Evolutionary conservation across 2,888 invertebrate genomes (phyloP), one percentile per base, ranked within the genome.

Genomic region (Brachyopa scutellaris): DNA sequence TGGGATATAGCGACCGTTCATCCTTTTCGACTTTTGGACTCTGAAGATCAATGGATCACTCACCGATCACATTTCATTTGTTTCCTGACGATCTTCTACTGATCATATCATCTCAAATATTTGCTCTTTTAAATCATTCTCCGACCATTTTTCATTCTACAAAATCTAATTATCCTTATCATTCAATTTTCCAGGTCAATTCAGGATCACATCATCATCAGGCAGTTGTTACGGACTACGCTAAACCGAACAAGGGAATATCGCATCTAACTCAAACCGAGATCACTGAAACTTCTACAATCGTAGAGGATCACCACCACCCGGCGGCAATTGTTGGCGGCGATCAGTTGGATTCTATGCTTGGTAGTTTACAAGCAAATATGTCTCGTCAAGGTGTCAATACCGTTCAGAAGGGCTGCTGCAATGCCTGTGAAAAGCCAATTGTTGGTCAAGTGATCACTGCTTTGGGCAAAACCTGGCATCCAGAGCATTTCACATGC

Each of bases 301-400:
- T 90, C 57, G 88, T 89, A 86, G 89, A 90, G 86, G 88, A 90
- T 78, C 59, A 85, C 31, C 82, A 78, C 19, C 73, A 42, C 38
- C 59, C 82, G 51, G 17, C 61, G 42, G 36, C 33, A 51, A 72
- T 82, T 59, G 70, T 77, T 82, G 85, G 80, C 70, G 84, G 86
- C 49, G 92, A 93, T 88, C 91, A 91, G 78, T 89, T 93, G 88
- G 93, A 93, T 92, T 92, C 91, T 91, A 91, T 91, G 90, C 90
- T 91, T 87, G 90, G 90, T 76, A 91, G 88, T 84, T 93, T 97
- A 86, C 97, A 98, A 90, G 97, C 96, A 90, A 98, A 99, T 93
- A 98, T 99, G 98, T 97, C 96, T 92, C 96, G 97, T 90, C 99
- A 99, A 93, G 99, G 99, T 91, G 97, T 99, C 85, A 98, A 96